Conservation (phyloP, 2,113 vertebrate species). For the Hucho hucho region DNA sequence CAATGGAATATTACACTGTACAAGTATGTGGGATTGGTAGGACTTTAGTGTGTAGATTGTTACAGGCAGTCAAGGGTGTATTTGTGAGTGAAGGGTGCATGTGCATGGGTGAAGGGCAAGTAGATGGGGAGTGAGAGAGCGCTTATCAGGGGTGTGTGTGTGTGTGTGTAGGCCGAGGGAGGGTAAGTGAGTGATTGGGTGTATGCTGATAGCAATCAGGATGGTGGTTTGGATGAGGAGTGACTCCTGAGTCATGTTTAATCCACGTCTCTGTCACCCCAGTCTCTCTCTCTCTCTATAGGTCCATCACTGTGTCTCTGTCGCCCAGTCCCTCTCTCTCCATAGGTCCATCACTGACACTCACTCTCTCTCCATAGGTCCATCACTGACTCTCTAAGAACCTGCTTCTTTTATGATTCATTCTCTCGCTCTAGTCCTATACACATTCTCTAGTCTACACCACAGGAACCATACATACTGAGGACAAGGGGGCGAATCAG, state of each 20-base stretch:
- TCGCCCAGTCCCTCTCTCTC: slow-evolving; percentile 11
- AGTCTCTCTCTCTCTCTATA: not conserved
- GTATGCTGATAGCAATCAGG: not conserved
- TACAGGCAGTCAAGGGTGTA: not conserved
- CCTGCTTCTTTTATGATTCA: slow-evolving; percentile 32
- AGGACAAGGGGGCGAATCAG: too few species aligned
- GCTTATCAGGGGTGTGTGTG: not conserved
- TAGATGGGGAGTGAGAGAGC: too few species aligned
- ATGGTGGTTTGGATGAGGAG: slow-evolving; percentile 14
- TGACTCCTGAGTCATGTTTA: slow-evolving; percentile 20
- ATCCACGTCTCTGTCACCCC: slow-evolving; percentile 16
- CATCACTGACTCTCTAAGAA: slow-evolving; percentile 13
- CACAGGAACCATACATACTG: too few species aligned
- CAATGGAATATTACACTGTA: too few species aligned
- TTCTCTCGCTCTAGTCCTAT: not conserved
- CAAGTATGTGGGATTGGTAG: not conserved
- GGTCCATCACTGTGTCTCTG: slow-evolving; percentile 8
- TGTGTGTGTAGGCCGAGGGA: not conserved
- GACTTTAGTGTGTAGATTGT: not conserved
- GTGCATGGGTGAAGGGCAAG: not conserved
- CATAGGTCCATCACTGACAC: not conserved
- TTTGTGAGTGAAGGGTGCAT: not conserved
- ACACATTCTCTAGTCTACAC: too few species aligned
- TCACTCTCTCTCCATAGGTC: not conserved
- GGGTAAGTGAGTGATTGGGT: not conserved